Evolutionary conservation across 2,888 invertebrate genomes (phyloP).

Genomic region (Pseudolycoriella hygida): DNA sequence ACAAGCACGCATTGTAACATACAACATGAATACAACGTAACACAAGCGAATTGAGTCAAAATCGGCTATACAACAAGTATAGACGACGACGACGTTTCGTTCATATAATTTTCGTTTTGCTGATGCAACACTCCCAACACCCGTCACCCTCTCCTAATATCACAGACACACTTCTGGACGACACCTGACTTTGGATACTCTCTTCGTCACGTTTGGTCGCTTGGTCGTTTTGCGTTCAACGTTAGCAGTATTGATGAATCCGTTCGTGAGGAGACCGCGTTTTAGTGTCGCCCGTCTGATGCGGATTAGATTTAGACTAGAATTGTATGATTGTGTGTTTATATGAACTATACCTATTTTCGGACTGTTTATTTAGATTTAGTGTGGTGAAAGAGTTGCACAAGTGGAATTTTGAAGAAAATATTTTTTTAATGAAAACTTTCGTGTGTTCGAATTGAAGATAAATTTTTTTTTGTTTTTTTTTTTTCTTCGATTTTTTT

Average conservation of each 20-base stretch:
- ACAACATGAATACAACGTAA: not conserved
- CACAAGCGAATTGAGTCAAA: not conserved
- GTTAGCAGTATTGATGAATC: conserved; percentile 11
- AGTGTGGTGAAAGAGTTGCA: conserved; percentile 2
- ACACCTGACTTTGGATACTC: conserved; percentile 6
- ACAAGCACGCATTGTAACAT: not conserved
- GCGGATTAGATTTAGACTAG: conserved; percentile 2
- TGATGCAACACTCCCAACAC: conserved; percentile 3
- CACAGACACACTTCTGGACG: conserved; percentile 2
- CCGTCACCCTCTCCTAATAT: conserved; percentile 2
- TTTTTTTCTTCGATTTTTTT: too few relatives aligned
- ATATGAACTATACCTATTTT: not conserved
- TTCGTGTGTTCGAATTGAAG: not conserved
- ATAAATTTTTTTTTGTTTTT: too few relatives aligned
- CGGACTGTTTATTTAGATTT: conserved; percentile 1
- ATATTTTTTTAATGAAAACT: not conserved
- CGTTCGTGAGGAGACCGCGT: conserved; percentile 10
- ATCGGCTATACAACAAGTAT: not conserved
- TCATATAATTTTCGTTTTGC: not conserved
- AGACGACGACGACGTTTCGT: not conserved
- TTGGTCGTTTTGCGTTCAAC: conserved; percentile 6
- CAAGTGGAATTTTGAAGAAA: conserved; percentile 1
- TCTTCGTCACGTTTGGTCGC: conserved; percentile 5
- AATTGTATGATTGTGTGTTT: not conserved
- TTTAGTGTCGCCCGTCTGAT: conserved; percentile 2